Evolutionary conservation across 2,797 vertebrate species (phyloP).

Genomic region (Schizopygopsis pylzovi): DNA sequence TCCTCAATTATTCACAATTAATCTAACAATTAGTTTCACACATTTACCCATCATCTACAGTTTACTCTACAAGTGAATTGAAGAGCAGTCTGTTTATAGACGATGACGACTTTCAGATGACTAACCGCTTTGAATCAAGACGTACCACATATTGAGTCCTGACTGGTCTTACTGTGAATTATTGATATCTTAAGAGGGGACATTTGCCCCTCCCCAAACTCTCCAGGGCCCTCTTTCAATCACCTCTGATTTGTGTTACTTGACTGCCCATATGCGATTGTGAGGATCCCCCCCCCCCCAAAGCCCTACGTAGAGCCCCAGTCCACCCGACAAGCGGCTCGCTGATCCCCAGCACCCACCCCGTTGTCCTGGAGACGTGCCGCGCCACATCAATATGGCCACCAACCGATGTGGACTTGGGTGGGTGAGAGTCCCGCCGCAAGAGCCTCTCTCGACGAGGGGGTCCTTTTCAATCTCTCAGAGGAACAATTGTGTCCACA

Average conservation of each 20-base stretch:
- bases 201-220: constrained; percentile 70
- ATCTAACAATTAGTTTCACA: constrained; percentile 52
- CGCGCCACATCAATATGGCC: constrained; percentile 65
- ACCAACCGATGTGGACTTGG: constrained; percentile 54
- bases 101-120: constrained; percentile 55
- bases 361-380: constrained; percentile 58
- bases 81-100: constrained; percentile 51
- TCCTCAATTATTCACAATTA: constrained; percentile 49
- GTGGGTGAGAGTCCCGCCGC: constrained; percentile 57
- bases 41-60: constrained; percentile 52
- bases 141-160: constrained; percentile 56
- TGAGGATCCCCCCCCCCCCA: constrained; percentile 56
- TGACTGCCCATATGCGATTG: constrained; percentile 73
- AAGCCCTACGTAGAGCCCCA: constrained; percentile 59
- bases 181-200: constrained; percentile 82
- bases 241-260: constrained; percentile 82
- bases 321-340: constrained; percentile 59
- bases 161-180: constrained; percentile 73
- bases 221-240: constrained; percentile 76
- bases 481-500: constrained; percentile 63
- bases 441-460: constrained; percentile 58
- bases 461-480: constrained; percentile 59
- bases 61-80: constrained; percentile 50
- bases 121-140: constrained; percentile 54
- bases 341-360: constrained; percentile 62